Base-by-base conservation (phyloP, 2,888 invertebrate genomes). In the Pasiphila rectangulata region DNA sequence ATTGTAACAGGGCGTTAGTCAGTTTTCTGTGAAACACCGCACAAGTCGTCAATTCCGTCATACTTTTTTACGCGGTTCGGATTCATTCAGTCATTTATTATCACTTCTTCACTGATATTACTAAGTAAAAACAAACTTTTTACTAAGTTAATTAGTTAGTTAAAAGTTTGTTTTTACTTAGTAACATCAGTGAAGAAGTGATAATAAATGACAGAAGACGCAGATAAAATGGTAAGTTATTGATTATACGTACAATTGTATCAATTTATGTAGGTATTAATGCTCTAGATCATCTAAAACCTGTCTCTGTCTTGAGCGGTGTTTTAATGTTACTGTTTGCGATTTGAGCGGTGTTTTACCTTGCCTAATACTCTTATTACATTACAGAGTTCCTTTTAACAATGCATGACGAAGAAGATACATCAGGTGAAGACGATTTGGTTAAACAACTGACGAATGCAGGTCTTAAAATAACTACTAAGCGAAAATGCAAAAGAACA, bases 41-140 rank as follows among this genome's bases (percentile, higher is more conserved):
- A 13, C 27, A 29, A 29, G 15, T 29, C 27, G 13, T 29, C 27
- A 29, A n/a, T 29, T 29, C 27, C 27, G 12, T 15, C 27, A 29
- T 29, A 29, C 27, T 29, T 24, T 24, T 24, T 24, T 24, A 21
- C 24, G 24, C 9, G 24, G 24, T 24, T 24, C 9, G 9, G 9
- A 24, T 9, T n/a, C 9, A 9, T n/a, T 24, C 24, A 24, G 9
- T n/a, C 7, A 4, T 4, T 6, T 21, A 4, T 21, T 24, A 24
- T 24, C 9, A 24, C 24, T 9, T 24, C 9, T 24, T 24, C 24
- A 24, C 24, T 4, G n/a, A 9, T 9, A 2, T n/a, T 24, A 2
- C n/a, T 24, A 24, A 24, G 9, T 24, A 24, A 24, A 24, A 24
- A 24, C 9, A 24, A 24, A 24, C 24, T 24, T 24, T 24, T 24